phyloP scores from a whole-genome alignment of 1,140 invertebrate genomes.

The Drosophila sproati region DNA sequence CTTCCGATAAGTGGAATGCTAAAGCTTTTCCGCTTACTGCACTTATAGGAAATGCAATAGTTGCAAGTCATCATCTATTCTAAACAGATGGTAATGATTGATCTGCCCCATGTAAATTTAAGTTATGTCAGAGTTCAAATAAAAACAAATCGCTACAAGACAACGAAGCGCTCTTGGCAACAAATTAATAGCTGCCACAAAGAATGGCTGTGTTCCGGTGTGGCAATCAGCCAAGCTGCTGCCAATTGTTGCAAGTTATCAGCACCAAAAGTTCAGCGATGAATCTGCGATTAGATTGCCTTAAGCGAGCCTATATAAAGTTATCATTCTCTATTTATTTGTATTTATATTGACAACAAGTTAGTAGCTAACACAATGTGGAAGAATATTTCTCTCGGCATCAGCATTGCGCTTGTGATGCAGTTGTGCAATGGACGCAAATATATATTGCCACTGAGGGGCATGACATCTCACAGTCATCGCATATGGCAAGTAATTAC shows the following conservation, averaged over 20 bases:
- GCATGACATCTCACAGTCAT: constrained; percentile 40
- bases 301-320: too few relatives aligned
- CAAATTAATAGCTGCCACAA: neutral
- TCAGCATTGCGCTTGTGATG: constrained; percentile 1
- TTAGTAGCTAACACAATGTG: constrained; percentile 29
- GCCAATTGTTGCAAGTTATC: too few relatives aligned
- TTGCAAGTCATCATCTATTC: too few relatives aligned
- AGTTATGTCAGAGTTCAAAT: neutral
- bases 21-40: neutral
- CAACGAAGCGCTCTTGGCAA: neutral
- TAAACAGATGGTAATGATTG: neutral
- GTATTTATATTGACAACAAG: neutral
- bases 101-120: neutral
- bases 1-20: neutral
- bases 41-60: neutral
- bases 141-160: neutral
- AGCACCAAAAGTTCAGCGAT: too few relatives aligned
- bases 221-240: too few relatives aligned
- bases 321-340: too few relatives aligned
- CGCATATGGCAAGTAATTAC: constrained; percentile 33
- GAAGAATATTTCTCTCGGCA: neutral
- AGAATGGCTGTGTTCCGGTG: too few relatives aligned
- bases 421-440: constrained; percentile 17
- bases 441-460: constrained; percentile 33
- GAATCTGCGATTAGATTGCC: too few relatives aligned